Evolutionary conservation across 1,140 invertebrate genomes (phyloP), one percentile per base, ranked within the genome.

Genomic region (Sycophila sp.): DNA sequence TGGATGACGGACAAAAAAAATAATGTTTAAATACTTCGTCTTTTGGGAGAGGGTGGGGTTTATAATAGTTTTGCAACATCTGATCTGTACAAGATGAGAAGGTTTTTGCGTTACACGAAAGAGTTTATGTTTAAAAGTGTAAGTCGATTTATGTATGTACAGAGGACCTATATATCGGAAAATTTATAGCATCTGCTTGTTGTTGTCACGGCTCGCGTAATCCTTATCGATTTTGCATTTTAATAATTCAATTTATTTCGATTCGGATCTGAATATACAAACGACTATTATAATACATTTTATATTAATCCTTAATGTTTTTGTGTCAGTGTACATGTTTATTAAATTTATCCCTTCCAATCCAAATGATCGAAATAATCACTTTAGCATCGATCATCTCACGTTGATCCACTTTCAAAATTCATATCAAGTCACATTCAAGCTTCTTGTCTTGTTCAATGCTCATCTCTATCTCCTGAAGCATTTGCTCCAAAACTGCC

Each of bases 211-310:
- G 78, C 78, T 79, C 82, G 73, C 73, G 63, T 77, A 69, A n/a
- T 78, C 68, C 32, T 81, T 76, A 62, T 73, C 67, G 53, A 81
- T 71, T 76, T 80, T 75, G 67, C 75, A 79, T 81, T 77, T 76
- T 73, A 40, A 72, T 75, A 55, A 63, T 75, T 65, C 58, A 69
- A 72, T 59, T 75, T 78, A 71, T 79, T 78, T 78, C 59, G 49
- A 78, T 75, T 79, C 75, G 72, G 45, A 73, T 69, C 69, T 55
- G 60, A 77, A 77, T 75, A 81, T 78, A 78, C 68, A 78, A 77
- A 78, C 32, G 45, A 80, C 71, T 79, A 82, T 81, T 81, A 83
- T 78, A 83, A 85, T 84, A 84, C 77, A 85, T 85, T 84, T 85
- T 82, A 82, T 84, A 84, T 82, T 84, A 84, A 84, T 83, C 81